phyloP scores from a whole-genome alignment of 2,797 vertebrate species.

The Tapirus indicus region DNA sequence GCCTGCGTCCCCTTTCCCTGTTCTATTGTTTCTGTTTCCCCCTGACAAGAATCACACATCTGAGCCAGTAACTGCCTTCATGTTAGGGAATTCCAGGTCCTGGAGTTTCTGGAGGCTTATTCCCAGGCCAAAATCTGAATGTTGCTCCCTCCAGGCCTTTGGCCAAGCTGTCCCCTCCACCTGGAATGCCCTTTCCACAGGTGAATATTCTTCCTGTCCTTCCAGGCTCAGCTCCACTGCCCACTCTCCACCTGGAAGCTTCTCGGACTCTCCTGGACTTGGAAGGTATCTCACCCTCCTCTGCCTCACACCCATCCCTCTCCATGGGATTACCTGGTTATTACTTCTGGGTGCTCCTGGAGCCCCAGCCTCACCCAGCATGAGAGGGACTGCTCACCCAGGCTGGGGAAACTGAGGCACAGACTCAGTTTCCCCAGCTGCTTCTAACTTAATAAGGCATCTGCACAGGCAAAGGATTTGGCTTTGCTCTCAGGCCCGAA shows the following conservation, averaged over 20 bases:
- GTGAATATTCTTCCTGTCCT: not conserved
- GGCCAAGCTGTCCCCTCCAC: not conserved
- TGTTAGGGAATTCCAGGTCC: not conserved
- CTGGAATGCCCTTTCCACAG: not conserved
- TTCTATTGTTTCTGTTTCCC: not conserved
- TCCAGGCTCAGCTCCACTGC: not conserved
- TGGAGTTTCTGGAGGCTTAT: not conserved
- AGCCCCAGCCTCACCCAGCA: not conserved
- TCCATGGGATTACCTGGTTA: not conserved
- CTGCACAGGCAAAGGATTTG: slow-evolving; percentile 59
- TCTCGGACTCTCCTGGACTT: not conserved
- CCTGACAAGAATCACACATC: not conserved
- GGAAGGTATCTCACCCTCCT: not conserved
- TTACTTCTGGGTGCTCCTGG: no score
- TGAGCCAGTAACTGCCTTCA: not conserved
- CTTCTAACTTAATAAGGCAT: not conserved
- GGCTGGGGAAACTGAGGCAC: not conserved
- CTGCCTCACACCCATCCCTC: not conserved
- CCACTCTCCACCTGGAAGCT: not conserved
- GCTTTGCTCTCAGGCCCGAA: slow-evolving; percentile 55
- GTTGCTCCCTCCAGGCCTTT: not conserved
- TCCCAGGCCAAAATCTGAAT: not conserved
- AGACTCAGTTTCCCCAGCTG: not conserved
- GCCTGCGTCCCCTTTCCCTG: not conserved
- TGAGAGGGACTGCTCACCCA: no score